Base-by-base conservation (phyloP, 2,797 vertebrate genomes). In the Pseudocheirus occidentalis region DNA sequence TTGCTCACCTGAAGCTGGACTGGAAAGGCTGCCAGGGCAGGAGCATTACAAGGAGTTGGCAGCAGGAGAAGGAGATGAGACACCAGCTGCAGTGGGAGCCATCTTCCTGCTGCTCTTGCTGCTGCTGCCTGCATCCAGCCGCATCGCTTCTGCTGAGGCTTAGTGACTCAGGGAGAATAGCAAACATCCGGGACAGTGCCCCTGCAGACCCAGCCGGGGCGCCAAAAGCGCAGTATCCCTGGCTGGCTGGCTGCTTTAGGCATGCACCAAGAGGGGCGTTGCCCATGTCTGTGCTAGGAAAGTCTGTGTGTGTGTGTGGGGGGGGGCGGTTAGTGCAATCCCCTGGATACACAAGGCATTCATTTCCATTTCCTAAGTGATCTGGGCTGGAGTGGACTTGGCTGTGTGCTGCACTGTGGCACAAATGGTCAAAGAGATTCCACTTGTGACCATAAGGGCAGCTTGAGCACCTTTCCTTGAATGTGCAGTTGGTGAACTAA, bases 1-100 rank as follows among this genome's bases (percentile, higher is more conserved):
- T 97, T 95, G 66, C 91, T 97, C 40, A 91, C 28, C 18, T 58
- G 16, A 90, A 96, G 92, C 9, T 90, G 12, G 29, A 1, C 18
- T 10, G 46, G 40, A 93, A 91, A 50, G 27, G 21, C 24, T 93
- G 21, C 62, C 56, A 94, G 27, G 21, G 91, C 3, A 31, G 5
- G 3, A 94, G 34, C 4, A 4, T 87, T 95, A 92, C 7, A 29
- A 55, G 34, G 10, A 66, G 52, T 21, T 58, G 92, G 5, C 10
- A 95, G 24, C 46, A 94, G 53, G 62, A 66, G 66, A 18, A 73
- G 66, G n/a, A 73, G 66, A 40, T 40, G n/a, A 18, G 66, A 21
- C 18, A 73, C n/a, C 66, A 73, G 73, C 40, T 46, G 73, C 21
- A 87, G 40, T 87, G 73, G 73, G 73, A 87, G 73, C 73, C 40